A percentile compares a stretch with the other conserved stretches of the same genome.
phyloP scores from a whole-genome alignment of 35 echinoderm and acorn worm species.

The Apostichopus parvimensis region DNA sequence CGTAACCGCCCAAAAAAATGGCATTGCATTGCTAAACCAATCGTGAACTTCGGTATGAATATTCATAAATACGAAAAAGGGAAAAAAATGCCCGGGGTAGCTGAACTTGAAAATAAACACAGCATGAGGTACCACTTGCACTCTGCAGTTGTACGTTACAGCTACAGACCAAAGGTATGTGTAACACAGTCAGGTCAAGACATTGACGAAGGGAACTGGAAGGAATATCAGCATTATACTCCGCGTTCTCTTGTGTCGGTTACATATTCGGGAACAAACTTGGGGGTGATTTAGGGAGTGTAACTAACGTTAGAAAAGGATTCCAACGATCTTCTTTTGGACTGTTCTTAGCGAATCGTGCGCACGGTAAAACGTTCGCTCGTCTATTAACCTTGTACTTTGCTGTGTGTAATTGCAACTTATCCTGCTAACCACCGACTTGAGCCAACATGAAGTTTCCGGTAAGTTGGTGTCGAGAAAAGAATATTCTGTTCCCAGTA shows the following conservation, averaged over 20 bases:
- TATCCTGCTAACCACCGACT: not conserved
- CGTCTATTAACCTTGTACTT: too few relatives aligned
- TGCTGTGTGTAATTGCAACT: too few relatives aligned
- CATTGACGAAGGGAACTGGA: not conserved
- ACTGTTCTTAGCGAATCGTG: not conserved
- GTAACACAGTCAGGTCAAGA: not conserved
- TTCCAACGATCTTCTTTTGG: not conserved
- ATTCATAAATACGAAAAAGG: not conserved
- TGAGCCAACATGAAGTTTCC: slow-evolving; percentile 1
- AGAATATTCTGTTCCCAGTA: too few relatives aligned
- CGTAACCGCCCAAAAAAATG: not conserved
- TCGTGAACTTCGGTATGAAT: not conserved
- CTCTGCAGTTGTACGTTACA: not conserved
- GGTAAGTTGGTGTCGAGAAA: not conserved
- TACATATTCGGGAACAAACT: not conserved
- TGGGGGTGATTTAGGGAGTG: not conserved
- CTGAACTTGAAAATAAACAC: slow-evolving; percentile 44
- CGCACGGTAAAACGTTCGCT: too few relatives aligned
- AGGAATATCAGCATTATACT: not conserved
- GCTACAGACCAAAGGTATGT: not conserved
- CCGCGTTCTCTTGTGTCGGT: not conserved
- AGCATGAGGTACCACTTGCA: slow-evolving; percentile 21
- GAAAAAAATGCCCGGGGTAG: not conserved
- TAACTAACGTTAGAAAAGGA: not conserved
- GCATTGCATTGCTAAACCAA: not conserved